These are phyloP conservation scores for Bibio marci DNA, from an alignment of 2,888 invertebrate genomes.

Conservation along the genomic window DNA sequence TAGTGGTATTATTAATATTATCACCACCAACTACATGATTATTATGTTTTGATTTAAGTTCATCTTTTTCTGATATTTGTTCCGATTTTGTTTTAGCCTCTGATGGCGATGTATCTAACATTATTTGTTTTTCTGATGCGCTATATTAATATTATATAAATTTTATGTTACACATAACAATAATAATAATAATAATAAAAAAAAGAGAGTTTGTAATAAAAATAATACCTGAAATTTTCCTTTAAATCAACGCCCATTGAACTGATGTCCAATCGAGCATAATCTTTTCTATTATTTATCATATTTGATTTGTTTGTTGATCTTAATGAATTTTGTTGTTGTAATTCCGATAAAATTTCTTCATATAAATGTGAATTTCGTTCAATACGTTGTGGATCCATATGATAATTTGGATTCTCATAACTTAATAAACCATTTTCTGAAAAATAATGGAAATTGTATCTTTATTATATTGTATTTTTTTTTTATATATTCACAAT, in stretches of 20 bases:
- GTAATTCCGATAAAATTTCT: constrained; percentile 23
- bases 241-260: constrained; percentile 52
- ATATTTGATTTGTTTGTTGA: constrained; percentile 31
- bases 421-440: constrained; percentile 82
- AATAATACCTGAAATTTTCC: constrained; percentile 16
- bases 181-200: neutral
- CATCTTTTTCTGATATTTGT: constrained; percentile 13
- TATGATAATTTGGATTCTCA: constrained; percentile 81
- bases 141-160: constrained; percentile 7
- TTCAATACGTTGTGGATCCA: constrained; percentile 61
- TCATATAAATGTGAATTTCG: constrained; percentile 51
- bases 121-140: constrained; percentile 14
- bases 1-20: constrained; percentile 10
- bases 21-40: constrained; percentile 6
- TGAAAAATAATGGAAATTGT: constrained; percentile 22
- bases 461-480: neutral
- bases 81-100: constrained; percentile 16
- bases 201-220: neutral
- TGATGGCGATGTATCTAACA: constrained; percentile 14
- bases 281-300: constrained; percentile 41
- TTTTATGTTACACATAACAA: neutral
- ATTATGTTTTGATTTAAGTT: constrained; percentile 8
- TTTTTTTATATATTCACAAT: neutral
- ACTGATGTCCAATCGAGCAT: constrained; percentile 47
- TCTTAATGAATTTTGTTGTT: constrained; percentile 12